Conservation (phyloP, 2,888 invertebrate species). For the Troides oblongomaculatus region DNA sequence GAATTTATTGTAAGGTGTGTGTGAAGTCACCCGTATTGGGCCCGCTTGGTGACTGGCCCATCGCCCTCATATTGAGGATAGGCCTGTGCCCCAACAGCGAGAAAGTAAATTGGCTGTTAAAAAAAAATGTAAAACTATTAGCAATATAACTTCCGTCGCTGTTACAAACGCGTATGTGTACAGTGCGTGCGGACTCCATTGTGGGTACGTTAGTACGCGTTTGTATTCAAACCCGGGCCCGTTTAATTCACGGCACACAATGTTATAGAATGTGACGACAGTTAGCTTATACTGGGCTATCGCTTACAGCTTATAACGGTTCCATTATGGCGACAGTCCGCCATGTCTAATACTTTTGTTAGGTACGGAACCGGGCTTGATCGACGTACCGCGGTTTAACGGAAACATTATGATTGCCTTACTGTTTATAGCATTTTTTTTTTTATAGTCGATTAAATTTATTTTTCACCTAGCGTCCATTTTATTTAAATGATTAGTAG, state of each 20-base stretch:
- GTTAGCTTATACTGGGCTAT: constrained; percentile 58
- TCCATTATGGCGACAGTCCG: constrained; percentile 18
- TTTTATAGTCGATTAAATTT: neutral
- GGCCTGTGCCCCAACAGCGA: too few relatives aligned
- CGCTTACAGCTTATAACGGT: constrained; percentile 29
- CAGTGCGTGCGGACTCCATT: constrained; percentile 23
- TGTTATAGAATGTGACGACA: constrained; percentile 57
- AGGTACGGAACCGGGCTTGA: constrained; percentile 21
- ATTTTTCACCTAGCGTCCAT: neutral
- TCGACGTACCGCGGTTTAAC: constrained; percentile 24
- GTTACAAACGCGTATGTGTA: neutral
- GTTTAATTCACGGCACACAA: constrained; percentile 42
- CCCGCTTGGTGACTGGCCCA: too few relatives aligned
- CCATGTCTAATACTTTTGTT: constrained; percentile 24
- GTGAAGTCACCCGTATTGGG: too few relatives aligned
- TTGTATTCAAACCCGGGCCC: constrained; percentile 34
- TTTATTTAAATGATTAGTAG: too few relatives aligned
- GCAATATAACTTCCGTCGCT: neutral
- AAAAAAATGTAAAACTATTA: too few relatives aligned
- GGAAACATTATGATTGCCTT: constrained; percentile 21
- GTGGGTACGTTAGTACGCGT: constrained; percentile 38
- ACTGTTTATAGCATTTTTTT: neutral
- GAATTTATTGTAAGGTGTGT: too few relatives aligned
- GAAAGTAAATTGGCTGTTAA: too few relatives aligned
- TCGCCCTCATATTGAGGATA: too few relatives aligned